Conservation (phyloP, 2,797 vertebrate genomes). For the Hippopotamyrus pictus region DNA sequence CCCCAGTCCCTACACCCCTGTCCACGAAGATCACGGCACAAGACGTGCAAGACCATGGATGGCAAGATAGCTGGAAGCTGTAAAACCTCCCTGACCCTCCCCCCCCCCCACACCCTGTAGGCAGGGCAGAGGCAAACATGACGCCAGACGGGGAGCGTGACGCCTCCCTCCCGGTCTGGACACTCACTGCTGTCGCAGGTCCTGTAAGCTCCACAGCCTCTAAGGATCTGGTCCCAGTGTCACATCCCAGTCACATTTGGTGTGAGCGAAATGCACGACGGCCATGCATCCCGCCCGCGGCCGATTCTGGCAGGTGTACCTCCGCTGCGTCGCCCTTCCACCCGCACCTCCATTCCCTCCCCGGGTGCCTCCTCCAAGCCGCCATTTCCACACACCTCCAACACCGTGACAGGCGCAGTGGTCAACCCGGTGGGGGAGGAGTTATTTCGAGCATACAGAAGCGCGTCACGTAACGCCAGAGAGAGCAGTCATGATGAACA, state of each 20-base stretch:
- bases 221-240: not conserved
- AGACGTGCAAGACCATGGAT: not conserved
- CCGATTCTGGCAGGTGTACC: not conserved
- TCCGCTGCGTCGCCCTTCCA: not conserved
- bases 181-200: not conserved
- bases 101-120: not conserved
- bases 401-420: not conserved
- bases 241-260: not conserved
- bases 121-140: not conserved
- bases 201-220: not conserved
- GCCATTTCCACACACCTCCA: not conserved
- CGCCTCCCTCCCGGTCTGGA: not conserved
- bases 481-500: not conserved
- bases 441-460: not conserved
- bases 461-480: not conserved
- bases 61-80: not conserved
- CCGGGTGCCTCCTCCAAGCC: not conserved
- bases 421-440: not conserved
- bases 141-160: too few relatives aligned
- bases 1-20: not conserved
- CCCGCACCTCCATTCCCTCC: not conserved
- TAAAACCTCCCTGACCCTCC: too few relatives aligned
- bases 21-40: conserved; percentile 19
- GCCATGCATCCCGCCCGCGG: not conserved
- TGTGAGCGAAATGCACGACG: not conserved